Conservation (phyloP, 2,113 vertebrate genomes). For the Sylvilagus bachmani region DNA sequence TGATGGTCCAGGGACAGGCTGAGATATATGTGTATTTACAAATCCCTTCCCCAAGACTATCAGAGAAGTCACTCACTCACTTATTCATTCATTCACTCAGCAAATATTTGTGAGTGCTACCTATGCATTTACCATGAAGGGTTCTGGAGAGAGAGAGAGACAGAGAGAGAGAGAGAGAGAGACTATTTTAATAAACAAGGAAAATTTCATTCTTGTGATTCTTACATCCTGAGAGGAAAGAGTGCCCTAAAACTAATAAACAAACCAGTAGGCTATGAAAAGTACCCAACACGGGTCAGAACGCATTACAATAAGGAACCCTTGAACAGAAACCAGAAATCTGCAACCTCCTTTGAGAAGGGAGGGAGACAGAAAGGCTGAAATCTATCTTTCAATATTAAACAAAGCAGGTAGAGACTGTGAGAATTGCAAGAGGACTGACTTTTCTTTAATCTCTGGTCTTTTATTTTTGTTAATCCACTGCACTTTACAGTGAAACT, state of each 20-base stretch:
- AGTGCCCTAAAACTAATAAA: not conserved
- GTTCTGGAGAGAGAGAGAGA: not conserved
- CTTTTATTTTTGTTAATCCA: not conserved
- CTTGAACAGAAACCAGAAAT: not conserved
- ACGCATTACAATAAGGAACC: not conserved
- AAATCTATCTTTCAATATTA: not conserved
- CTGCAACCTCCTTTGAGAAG: not conserved
- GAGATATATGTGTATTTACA: not conserved
- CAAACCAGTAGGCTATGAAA: not conserved
- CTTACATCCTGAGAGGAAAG: not conserved
- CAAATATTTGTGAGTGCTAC: slow-evolving; percentile 8
- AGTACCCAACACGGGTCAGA: not conserved
- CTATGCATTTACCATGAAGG: not conserved
- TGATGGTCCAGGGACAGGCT: not conserved
- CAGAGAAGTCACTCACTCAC: not conserved
- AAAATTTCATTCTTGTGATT: not conserved
- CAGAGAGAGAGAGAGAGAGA: no score
- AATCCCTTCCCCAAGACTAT: not conserved
- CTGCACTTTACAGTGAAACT: not conserved
- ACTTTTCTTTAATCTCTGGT: not conserved
- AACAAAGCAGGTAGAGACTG: not conserved
- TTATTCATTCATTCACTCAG: not conserved
- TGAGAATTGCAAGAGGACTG: not conserved
- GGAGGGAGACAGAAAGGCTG: not conserved
- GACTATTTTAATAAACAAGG: not conserved